phyloP scores from a whole-genome alignment of 2,113 vertebrate species.

The cattle (Bos taurus) region ARS-UCD2.0 NC_037342.1:43023001-43023500 shows the following conservation, averaged over 20 bases:
- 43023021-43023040: background rate
- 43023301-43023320: background rate
- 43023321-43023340: background rate
- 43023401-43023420: background rate
- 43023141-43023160: background rate
- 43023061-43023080: background rate
- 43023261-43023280: background rate
- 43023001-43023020: background rate
- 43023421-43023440: background rate
- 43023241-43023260: background rate
- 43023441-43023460: background rate
- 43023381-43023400: background rate
- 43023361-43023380: background rate
- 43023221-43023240: background rate
- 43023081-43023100: background rate
- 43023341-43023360: background rate
- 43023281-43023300: background rate
- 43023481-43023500: background rate
- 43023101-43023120: background rate
- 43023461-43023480: background rate
- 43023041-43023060: background rate
- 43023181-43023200: slow-evolving; percentile 22
- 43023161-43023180: background rate
- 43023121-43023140: background rate
- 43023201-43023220: background rate